Percentiles rank a stretch among this genome's conserved stretches.
These are phyloP conservation scores for Tolmerus cingulatus DNA, from an alignment of 2,888 invertebrate species.

Conservation along the genomic window DNA sequence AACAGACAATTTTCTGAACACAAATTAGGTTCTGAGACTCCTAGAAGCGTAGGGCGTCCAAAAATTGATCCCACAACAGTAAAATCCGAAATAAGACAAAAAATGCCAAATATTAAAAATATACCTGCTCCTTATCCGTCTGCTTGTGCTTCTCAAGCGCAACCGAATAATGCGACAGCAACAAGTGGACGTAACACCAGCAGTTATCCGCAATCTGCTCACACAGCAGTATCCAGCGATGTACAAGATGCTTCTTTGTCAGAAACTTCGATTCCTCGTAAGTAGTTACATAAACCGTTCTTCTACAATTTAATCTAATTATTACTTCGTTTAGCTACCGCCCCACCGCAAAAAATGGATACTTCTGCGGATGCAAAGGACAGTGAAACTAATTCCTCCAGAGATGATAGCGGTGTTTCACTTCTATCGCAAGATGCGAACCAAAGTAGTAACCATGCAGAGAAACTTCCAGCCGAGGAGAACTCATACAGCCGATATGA, in stretches of 20 bases:
- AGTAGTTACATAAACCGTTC: not conserved
- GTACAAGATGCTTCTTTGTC: not conserved
- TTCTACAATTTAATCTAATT: not conserved
- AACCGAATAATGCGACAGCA: not conserved
- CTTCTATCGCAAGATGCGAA: not conserved
- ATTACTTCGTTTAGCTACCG: not conserved
- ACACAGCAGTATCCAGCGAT: not conserved
- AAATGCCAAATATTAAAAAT: slow-evolving; percentile 51
- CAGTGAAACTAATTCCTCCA: not conserved
- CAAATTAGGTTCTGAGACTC: not conserved
- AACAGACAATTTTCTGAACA: slow-evolving; percentile 40
- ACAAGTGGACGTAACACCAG: not conserved
- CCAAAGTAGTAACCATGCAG: not conserved
- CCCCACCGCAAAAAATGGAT: slow-evolving; percentile 22
- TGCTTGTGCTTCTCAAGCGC: slow-evolving; percentile 23
- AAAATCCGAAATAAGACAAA: not conserved
- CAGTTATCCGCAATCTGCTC: not conserved
- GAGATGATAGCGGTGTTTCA: not conserved
- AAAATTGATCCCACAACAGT: not conserved
- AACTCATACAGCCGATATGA: not conserved
- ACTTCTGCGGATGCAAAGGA: not conserved
- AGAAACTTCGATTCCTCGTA: not conserved
- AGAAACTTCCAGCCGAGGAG: not conserved
- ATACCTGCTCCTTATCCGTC: slow-evolving; percentile 53
- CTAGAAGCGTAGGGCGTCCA: not conserved